These are phyloP conservation scores for Temnothorax nylanderi DNA, from an alignment of 1,140 invertebrate genomes.

Conservation along the genomic window DNA sequence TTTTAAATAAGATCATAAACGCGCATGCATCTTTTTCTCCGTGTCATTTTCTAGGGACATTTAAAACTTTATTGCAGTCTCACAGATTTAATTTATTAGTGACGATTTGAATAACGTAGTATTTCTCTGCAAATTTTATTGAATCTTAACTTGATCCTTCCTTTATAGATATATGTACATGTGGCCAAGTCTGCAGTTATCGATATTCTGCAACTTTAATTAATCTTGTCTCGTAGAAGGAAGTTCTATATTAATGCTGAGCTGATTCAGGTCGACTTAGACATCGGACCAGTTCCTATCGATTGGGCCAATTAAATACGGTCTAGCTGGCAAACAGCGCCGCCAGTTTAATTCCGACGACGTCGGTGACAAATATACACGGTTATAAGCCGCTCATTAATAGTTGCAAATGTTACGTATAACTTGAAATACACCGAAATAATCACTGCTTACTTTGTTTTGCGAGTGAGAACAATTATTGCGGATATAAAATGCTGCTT, in stretches of 20 bases:
- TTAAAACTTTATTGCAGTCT: neutral
- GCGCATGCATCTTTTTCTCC: neutral
- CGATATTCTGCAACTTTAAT: slow-evolving; percentile 64
- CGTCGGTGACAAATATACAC: slow-evolving; percentile 51
- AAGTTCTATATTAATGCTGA: slow-evolving; percentile 56
- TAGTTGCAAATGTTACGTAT: slow-evolving; percentile 24
- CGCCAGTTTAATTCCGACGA: slow-evolving; percentile 45
- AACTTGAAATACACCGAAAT: slow-evolving; percentile 9
- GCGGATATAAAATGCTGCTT: neutral
- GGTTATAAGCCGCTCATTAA: slow-evolving; percentile 53
- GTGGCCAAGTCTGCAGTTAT: slow-evolving; percentile 6
- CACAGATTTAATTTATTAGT: neutral
- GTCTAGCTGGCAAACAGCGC: slow-evolving; percentile 51
- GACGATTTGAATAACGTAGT: neutral
- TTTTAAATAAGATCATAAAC: neutral
- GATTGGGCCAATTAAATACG: slow-evolving; percentile 60
- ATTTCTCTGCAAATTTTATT: slow-evolving; percentile 15
- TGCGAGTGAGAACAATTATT: neutral
- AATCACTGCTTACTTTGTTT: neutral
- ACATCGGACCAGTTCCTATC: slow-evolving; percentile 52
- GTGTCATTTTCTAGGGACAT: neutral
- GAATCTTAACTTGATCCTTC: neutral
- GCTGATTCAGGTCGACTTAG: slow-evolving; percentile 50
- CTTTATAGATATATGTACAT: neutral
- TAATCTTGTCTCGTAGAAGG: slow-evolving; percentile 47